Base-by-base conservation (phyloP, 92 coral and sea anemone species). In the Plumapathes pennacea region DNA sequence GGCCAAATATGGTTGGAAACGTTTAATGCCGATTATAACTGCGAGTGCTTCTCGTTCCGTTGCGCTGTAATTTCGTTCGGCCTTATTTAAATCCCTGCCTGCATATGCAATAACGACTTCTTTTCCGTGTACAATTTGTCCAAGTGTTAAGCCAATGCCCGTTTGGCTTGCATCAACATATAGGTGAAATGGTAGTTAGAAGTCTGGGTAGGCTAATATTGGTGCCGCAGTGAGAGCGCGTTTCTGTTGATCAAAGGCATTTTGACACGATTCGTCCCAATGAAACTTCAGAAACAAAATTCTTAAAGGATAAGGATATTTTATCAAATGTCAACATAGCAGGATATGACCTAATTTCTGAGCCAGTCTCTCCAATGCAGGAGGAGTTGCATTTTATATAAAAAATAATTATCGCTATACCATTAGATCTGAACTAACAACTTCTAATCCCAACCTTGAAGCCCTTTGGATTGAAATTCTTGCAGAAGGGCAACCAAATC, bases 91-190 rank as follows among this genome's bases (percentile, higher is more conserved):
- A 17, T 46, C 67, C 22, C 76, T 24, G 2, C 69, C 83, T 21
- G 41, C 41, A 41, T 67, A 58, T 17, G 83, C 70, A 32, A 76
- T 59, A 1, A 67, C 76, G 0, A 45, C 67, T 45, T 75, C 82
- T 23, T 24, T 56, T 10, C 68, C 66, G 18, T 44, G 8, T 44
- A 5, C 8, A 5, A 7, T 11, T 44, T 44, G 50, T 5, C 50
- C 50, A 11, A 44, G 50, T 7, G 50, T 44, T 8, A 44, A 6
- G 5, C 50, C 50, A 5, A 44, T 8, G 18, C 50, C 50, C 8
- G 63, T 38, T 12, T 38, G 27, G 7, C 61, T 60, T 3, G 71
- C 45, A 4, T 66, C 63, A 20, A 28, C 42, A 28, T 14, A 53
- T 1, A 66, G 38, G 18, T 39, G 53, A 45, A 30, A 44, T 1